Conservation (phyloP, 2,113 vertebrate species). For the Baryphthengus martii region DNA sequence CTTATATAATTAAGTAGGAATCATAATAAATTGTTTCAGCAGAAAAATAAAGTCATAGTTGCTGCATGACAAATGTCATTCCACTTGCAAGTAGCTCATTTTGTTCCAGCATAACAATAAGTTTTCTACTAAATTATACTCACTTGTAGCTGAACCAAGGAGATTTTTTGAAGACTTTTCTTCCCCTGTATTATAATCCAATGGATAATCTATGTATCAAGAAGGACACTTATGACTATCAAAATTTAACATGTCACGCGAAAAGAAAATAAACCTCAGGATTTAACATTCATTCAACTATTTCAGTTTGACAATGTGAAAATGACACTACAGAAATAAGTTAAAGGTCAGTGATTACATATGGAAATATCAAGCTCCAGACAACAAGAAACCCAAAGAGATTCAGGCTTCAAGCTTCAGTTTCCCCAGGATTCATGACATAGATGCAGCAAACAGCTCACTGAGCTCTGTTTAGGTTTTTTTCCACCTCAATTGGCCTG, state of each 20-base stretch:
- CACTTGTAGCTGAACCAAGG: constrained; percentile 95
- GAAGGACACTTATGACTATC: background rate
- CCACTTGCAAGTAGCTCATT: background rate
- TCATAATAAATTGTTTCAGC: background rate
- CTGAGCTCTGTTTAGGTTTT: background rate
- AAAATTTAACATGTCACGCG: background rate
- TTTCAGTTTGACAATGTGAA: background rate
- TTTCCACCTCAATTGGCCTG: too few species aligned
- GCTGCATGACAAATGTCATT: background rate
- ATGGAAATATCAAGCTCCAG: background rate
- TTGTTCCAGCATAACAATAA: background rate
- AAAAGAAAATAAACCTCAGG: background rate
- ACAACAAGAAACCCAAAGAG: background rate
- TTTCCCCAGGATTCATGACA: background rate
- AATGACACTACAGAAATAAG: background rate
- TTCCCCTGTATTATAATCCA: constrained; percentile 88
- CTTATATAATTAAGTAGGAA: background rate
- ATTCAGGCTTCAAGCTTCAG: background rate
- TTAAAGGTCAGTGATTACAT: background rate
- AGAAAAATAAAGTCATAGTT: background rate
- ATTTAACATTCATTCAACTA: background rate
- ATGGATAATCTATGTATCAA: constrained; percentile 83
- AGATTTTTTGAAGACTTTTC: constrained; percentile 95
- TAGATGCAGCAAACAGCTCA: background rate
- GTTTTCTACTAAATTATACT: constrained; percentile 54